These are phyloP conservation scores for Glaucopsyche alexis DNA, from an alignment of 2,888 invertebrate genomes.

Conservation along the genomic window DNA sequence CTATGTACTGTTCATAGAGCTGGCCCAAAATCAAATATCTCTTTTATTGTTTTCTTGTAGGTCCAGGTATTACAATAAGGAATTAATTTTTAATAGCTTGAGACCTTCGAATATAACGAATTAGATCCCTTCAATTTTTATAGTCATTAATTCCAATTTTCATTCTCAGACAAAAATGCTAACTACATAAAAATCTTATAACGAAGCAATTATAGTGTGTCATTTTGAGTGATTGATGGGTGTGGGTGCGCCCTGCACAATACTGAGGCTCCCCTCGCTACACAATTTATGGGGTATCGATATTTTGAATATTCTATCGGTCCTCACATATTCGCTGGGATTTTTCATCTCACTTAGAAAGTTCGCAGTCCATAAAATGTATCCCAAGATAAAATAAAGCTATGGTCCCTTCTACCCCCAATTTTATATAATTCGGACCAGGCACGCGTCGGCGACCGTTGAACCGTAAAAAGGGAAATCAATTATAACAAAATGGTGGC, in stretches of 20 bases:
- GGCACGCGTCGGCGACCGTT: conserved; percentile 53
- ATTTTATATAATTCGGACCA: conserved; percentile 52
- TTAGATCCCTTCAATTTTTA: neutral
- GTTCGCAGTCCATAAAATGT: conserved; percentile 40
- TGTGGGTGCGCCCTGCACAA: conserved; percentile 12
- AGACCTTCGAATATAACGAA: too few relatives aligned
- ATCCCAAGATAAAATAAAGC: conserved; percentile 38
- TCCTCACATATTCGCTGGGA: conserved; percentile 31
- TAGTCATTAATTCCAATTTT: neutral
- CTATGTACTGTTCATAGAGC: too few relatives aligned
- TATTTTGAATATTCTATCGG: conserved; percentile 26
- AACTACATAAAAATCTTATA: conserved; percentile 12
- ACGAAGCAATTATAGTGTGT: conserved; percentile 15
- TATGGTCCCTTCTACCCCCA: conserved; percentile 41
- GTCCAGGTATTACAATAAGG: too few relatives aligned
- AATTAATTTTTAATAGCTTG: too few relatives aligned
- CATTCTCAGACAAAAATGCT: neutral
- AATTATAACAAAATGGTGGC: conserved; percentile 51
- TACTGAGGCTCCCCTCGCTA: neutral
- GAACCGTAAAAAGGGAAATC: conserved; percentile 75
- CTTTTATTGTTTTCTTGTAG: too few relatives aligned
- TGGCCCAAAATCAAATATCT: too few relatives aligned
- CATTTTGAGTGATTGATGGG: conserved; percentile 5
- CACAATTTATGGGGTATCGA: conserved; percentile 22
- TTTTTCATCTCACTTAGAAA: conserved; percentile 35